Evolutionary conservation across 2,888 invertebrate genomes (phyloP).

Genomic region (Laspeyria flexula): DNA sequence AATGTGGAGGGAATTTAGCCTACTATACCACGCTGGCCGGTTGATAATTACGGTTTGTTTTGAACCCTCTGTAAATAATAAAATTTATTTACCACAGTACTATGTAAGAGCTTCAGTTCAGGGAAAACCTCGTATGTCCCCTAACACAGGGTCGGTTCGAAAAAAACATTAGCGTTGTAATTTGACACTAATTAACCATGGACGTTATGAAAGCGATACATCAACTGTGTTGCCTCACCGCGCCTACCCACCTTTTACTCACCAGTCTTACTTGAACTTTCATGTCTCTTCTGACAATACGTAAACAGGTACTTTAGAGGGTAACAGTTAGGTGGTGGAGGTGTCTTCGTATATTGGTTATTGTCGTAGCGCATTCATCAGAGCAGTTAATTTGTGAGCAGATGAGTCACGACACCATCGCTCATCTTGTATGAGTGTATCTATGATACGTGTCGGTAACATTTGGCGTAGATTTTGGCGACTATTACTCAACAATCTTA

Average conservation of each 20-base stretch:
- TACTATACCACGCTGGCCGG: too few relatives aligned
- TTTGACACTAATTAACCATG: constrained; percentile 79
- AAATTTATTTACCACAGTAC: too few relatives aligned
- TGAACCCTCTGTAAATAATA: too few relatives aligned
- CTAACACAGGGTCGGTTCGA: constrained; percentile 39
- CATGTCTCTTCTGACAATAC: constrained; percentile 31
- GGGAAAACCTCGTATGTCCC: constrained; percentile 18
- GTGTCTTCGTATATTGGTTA: constrained; percentile 58
- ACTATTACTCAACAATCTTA: constrained; percentile 9
- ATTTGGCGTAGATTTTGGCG: constrained; percentile 57
- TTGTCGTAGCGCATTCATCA: constrained; percentile 76
- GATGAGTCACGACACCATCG: constrained; percentile 81
- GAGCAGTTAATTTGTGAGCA: constrained; percentile 82
- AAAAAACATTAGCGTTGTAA: constrained; percentile 77
- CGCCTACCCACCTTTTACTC: constrained; percentile 64
- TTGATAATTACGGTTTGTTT: too few relatives aligned
- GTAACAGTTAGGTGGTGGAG: constrained; percentile 26
- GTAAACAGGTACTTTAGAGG: constrained; percentile 25
- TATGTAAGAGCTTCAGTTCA: neutral
- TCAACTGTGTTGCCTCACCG: constrained; percentile 70
- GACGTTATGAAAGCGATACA: constrained; percentile 79
- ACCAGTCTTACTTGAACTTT: constrained; percentile 54
- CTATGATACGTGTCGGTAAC: constrained; percentile 66
- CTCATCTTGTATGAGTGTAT: constrained; percentile 76
- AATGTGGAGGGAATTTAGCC: too few relatives aligned